Percentiles rank a stretch among this genome's conserved stretches.
Evolutionary conservation across 2,797 vertebrate species (phyloP).

Genomic region (Pampus argenteus): DNA sequence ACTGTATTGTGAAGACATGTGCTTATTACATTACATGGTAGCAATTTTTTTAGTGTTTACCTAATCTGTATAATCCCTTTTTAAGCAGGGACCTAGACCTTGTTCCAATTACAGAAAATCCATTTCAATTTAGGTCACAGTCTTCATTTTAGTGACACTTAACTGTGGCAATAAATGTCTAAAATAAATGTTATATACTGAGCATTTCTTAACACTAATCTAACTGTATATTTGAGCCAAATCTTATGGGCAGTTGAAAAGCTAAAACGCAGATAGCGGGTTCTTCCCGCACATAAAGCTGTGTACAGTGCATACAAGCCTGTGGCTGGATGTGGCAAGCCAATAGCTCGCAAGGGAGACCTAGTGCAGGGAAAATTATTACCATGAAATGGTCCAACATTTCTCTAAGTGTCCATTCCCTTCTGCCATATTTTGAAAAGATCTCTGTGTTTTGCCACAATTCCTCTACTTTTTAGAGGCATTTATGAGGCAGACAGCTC

Average conservation of each 20-base stretch:
- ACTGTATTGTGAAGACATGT: background rate
- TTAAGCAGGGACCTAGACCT: slow-evolving; percentile 14
- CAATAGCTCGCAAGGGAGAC: slow-evolving; percentile 25
- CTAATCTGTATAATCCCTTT: slow-evolving; percentile 43
- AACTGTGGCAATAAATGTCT: slow-evolving; percentile 7
- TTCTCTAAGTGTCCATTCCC: slow-evolving; percentile 40
- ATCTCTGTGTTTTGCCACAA: slow-evolving; percentile 33
- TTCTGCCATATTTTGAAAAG: slow-evolving; percentile 43
- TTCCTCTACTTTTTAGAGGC: slow-evolving; percentile 47
- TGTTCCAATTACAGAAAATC: slow-evolving; percentile 49
- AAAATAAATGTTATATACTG: slow-evolving; percentile 5
- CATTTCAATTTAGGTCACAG: slow-evolving; percentile 52
- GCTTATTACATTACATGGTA: background rate
- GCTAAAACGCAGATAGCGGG: slow-evolving; percentile 10
- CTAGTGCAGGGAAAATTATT: slow-evolving; percentile 25
- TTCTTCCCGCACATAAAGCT: slow-evolving; percentile 27
- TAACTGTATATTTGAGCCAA: slow-evolving; percentile 2
- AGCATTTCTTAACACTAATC: slow-evolving; percentile 21
- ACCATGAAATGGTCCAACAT: slow-evolving; percentile 41
- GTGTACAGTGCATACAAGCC: slow-evolving; percentile 8
- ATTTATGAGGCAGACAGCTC: slow-evolving; percentile 62
- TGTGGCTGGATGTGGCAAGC: slow-evolving; percentile 17
- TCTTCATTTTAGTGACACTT: slow-evolving; percentile 36
- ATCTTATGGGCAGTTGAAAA: background rate
- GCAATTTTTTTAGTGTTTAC: slow-evolving; percentile 19